Base-by-base conservation (phyloP, 2,888 invertebrate species). In the Conops quadrifasciatus region DNA sequence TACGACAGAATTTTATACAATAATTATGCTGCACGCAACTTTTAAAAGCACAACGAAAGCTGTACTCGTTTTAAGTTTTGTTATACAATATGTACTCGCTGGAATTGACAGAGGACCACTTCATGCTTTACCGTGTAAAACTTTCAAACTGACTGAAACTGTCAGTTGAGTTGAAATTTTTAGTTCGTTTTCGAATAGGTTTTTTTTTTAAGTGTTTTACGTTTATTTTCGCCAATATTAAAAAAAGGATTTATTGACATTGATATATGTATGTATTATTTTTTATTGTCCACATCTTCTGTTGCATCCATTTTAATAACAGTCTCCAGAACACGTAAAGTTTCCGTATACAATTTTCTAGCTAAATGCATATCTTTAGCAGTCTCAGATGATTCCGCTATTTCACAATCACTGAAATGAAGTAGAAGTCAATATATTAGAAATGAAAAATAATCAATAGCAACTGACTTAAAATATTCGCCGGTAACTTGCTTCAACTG, bases 391-490 rank as follows among this genome's bases (percentile, higher is more conserved):
- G 88, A 83, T 74, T 87, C 80, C 53, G 84, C 84, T 82, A 89
- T 89, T 80, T 87, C 85, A 81, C 88, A 89, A 82, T 92, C 88
- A 79, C 92, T 92, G 84, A 75, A 88, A 87, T 68, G 74, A 66
- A 72, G 45, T n/a, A 11, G 21, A 59, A 71, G 21, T 36, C 30
- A 72, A 71, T 43, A 24, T 15, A 56, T 7, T 53, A 16, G n/a
- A 24, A 53, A n/a, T n/a, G n/a, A n/a, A 45, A 45, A 2, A 30
- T n/a, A 30, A 51, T 28, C 3, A 30, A 30, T 21, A 19, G 2
- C n/a, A 70, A 82, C 82, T 81, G 86, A 93, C 93, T 89, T 90
- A 83, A 91, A 91, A 83, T 90, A 91, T 85, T 89, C 89, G 74
- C 93, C 93, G 30, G 89, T 87, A 9, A 88, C 87, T 71, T 87